A percentile compares a stretch with the other conserved stretches of the same genome.
Conservation (phyloP, 2,888 invertebrate genomes). For the Eupithecia insigniata region DNA sequence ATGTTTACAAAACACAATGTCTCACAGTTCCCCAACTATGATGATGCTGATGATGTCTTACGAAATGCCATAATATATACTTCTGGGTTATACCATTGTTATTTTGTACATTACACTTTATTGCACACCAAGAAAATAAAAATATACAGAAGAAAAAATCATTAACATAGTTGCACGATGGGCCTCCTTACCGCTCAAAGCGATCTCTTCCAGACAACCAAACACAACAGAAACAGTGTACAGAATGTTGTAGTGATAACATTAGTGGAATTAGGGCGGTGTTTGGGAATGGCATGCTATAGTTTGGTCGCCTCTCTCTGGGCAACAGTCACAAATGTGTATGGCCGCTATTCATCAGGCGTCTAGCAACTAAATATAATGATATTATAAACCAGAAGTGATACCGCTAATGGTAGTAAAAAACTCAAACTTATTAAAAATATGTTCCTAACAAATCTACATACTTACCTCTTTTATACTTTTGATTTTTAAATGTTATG, state of each 20-base stretch:
- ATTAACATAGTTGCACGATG: too few relatives aligned
- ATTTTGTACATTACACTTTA: too few relatives aligned
- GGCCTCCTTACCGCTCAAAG: too few relatives aligned
- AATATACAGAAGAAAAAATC: too few relatives aligned
- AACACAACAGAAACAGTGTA: too few relatives aligned
- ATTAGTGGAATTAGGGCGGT: too few relatives aligned
- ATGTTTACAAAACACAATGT: neutral
- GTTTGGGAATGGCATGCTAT: neutral
- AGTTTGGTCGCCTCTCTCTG: neutral
- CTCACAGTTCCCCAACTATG: neutral
- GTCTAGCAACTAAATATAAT: neutral
- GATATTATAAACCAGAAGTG: slow-evolving; percentile 1
- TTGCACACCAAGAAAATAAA: too few relatives aligned
- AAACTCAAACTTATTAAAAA: neutral
- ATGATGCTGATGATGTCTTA: too few relatives aligned
- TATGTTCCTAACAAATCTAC: neutral
- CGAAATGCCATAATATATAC: too few relatives aligned
- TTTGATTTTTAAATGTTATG: neutral
- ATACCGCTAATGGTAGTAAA: neutral
- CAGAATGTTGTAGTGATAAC: too few relatives aligned
- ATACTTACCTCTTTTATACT: neutral
- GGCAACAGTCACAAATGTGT: neutral
- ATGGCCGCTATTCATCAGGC: neutral
- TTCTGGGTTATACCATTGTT: too few relatives aligned
- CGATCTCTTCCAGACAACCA: too few relatives aligned